These are phyloP conservation scores for Cistogaster globosa DNA, from an alignment of 2,888 invertebrate genomes.

Conservation along the genomic window DNA sequence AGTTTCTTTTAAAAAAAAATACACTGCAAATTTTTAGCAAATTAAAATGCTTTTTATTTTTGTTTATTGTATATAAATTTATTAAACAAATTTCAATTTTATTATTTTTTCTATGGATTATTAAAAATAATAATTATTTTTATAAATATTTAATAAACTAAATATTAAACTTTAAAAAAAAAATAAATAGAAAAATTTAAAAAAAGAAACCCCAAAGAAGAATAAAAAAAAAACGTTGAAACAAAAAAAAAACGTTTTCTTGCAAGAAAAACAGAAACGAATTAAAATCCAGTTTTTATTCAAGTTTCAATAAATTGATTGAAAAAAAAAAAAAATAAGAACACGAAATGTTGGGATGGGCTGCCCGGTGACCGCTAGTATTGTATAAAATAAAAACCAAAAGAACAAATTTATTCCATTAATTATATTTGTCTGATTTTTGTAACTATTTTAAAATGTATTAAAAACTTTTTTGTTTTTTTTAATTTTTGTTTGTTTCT, in stretches of 20 bases:
- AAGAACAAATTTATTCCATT: slow-evolving; percentile 46
- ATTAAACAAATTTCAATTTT: slow-evolving; percentile 32
- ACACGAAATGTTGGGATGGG: slow-evolving; percentile 83
- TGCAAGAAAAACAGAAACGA: slow-evolving; percentile 15
- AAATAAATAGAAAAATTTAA: slow-evolving; percentile 17
- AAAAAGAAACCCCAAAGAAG: not conserved
- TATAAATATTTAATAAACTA: slow-evolving; percentile 51
- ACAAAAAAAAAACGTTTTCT: slow-evolving; percentile 28
- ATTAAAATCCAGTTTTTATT: slow-evolving; percentile 36
- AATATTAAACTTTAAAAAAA: slow-evolving; percentile 69
- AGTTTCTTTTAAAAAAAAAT: slow-evolving; percentile 25
- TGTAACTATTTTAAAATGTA: slow-evolving; percentile 64
- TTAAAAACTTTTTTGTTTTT: slow-evolving; percentile 55
- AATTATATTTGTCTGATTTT: slow-evolving; percentile 70
- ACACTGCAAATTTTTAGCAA: slow-evolving; percentile 64
- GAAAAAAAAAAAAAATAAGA: slow-evolving; percentile 73
- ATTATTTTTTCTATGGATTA: slow-evolving; percentile 31
- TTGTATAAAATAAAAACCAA: slow-evolving; percentile 74
- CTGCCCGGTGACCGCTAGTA: slow-evolving; percentile 84
- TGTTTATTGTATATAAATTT: slow-evolving; percentile 44
- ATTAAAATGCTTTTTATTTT: slow-evolving; percentile 53
- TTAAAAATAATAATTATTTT: slow-evolving; percentile 1
- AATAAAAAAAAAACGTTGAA: slow-evolving; percentile 33
- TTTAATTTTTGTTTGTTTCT: slow-evolving; percentile 73
- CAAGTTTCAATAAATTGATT: slow-evolving; percentile 27